Base-by-base conservation (phyloP, 2,888 invertebrate genomes). In the Drosophila basisetae region DNA sequence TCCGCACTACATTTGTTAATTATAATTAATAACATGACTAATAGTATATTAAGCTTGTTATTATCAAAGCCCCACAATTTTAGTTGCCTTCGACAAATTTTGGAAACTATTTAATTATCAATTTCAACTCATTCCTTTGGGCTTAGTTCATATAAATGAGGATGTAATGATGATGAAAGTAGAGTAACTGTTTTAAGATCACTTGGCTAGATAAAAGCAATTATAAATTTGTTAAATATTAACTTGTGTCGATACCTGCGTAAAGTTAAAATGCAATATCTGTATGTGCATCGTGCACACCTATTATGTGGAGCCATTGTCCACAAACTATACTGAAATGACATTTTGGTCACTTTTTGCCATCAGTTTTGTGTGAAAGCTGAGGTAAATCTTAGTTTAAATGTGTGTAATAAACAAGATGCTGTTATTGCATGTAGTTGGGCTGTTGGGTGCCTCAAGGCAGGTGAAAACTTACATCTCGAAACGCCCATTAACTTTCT, bases 371-470 rank as follows among this genome's bases (percentile, higher is more conserved):
- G 39, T 43, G 28, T 22, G 28, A 25, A 18, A 22, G 52, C 54
- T 28, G 22, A 31, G 49, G 56, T 66, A 59, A 69, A 66, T 63
- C 63, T 50, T n/a, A 37, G 52, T 50, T 63, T 39, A 69, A 68
- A 54, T 73, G 70, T 67, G 30, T 61, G 66, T 41, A 33, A 72
- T 70, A 88, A 70, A 78, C 35, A 50, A 54, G 50, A 50, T 52
- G 33, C 65, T 73, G 52, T 75, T 84, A 83, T 84, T 83, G 84
- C 78, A 53, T 86, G 89, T 75, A 60, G 80, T 68, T 65, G 68
- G 56, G 41, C 31, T 47, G 71, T 60, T 61, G 55, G 49, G 49
- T 61, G 63, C 41, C 59, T 35, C 59, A 43, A 56, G 66, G 16
- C 56, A 49, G 70, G 39, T 66, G 28, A 55, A 67, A 76, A 79